Base-by-base conservation (phyloP, 2,888 invertebrate genomes). In the Globia sparganii region DNA sequence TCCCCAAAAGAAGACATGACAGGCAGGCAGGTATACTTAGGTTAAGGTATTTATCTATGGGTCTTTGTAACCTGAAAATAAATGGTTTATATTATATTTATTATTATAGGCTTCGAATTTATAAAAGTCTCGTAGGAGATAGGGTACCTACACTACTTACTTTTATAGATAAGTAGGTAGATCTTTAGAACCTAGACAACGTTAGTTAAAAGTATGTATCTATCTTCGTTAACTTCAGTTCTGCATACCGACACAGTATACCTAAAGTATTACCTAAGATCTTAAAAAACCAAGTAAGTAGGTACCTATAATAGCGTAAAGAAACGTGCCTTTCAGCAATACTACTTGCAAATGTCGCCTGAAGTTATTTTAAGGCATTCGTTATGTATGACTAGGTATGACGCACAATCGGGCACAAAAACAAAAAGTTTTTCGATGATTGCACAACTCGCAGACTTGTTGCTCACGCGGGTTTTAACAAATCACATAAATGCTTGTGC, bases 381-480 rank as follows among this genome's bases (percentile, higher is more conserved):
- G 5, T 34, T 53, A 61, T 53, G 61, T 34, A 69, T 59, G 34
- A 34, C n/a, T n/a, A n/a, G n/a, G 61, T 46, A 37, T 78, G 78
- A 66, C 66, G 78, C 78, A 66, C 65, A 58, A 13, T 65, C 46
- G 15, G n/a, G 49, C 18, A 78, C 49, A n/a, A 73, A 65, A 78
- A 66, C 58, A 72, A 77, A 78, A 77, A 53, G 58, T 34, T 61
- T 65, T n/a, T 59, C 40, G 34, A 66, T 66, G 43, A 72, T 78
- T 78, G 49, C 78, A 46, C 58, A 71, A 77, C 43, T 62, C 15
- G 13, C 25, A 72, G 78, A 49, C 65, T 77, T 59, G 49, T 77
- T 59, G 56, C 18, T 71, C 40, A 34, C 34, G 65, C n/a, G 58
- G 46, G 34, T 31, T 40, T 77, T 18, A 3, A 13, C 11, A 68